A percentile compares a stretch with the other conserved stretches of the same genome.
Conservation (phyloP, 2,888 invertebrate species). For the Molorchus minor region DNA sequence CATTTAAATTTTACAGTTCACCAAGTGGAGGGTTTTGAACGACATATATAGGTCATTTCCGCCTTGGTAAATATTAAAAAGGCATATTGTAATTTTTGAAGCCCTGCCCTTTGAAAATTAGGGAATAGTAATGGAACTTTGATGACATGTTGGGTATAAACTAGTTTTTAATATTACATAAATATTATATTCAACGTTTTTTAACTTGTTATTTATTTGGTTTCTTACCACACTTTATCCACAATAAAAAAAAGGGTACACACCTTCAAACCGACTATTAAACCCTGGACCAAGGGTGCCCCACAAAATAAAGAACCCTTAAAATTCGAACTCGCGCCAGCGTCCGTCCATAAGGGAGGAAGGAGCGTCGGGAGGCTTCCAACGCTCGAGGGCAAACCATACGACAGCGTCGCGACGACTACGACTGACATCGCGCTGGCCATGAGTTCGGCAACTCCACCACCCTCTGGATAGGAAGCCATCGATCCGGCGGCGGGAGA, state of each 20-base stretch:
- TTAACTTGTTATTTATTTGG: too few species aligned
- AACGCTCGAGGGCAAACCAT: slow-evolving; percentile 15
- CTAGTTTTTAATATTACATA: too few species aligned
- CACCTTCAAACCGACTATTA: not conserved
- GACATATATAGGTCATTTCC: too few species aligned
- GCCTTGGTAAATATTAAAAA: too few species aligned
- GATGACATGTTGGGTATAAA: too few species aligned
- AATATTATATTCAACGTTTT: too few species aligned
- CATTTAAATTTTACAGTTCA: too few species aligned
- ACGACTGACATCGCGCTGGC: slow-evolving; percentile 37
- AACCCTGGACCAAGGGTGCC: not conserved
- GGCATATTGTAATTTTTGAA: too few species aligned
- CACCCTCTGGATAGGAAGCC: slow-evolving; percentile 37
- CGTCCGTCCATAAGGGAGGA: not conserved
- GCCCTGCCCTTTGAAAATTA: too few species aligned
- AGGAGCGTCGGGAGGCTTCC: slow-evolving; percentile 11
- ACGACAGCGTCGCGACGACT: slow-evolving; percentile 43
- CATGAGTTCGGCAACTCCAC: slow-evolving; percentile 41
- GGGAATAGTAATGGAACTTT: too few species aligned
- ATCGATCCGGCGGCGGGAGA: slow-evolving; percentile 43
- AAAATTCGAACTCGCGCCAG: slow-evolving; percentile 4
- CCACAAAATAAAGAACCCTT: not conserved
- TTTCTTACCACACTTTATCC: not conserved
- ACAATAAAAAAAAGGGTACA: not conserved
- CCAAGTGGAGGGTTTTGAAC: too few species aligned